Evolutionary conservation across 1,140 invertebrate species (phyloP), one percentile per base, ranked within the genome.

Genomic region (Hyphantria cunea): DNA sequence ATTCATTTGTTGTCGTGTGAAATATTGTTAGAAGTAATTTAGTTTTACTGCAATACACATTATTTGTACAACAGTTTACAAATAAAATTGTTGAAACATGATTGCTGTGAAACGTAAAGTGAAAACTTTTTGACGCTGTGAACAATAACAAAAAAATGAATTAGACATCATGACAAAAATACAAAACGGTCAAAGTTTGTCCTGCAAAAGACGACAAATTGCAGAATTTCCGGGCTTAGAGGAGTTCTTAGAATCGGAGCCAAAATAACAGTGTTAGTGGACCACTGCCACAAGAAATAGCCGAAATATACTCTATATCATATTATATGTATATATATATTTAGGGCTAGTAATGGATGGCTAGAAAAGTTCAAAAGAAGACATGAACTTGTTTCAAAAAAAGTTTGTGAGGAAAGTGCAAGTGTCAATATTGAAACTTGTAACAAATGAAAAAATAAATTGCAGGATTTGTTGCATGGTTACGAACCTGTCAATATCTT

Each of bases 231-330:
- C 67, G 0, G 49, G 42, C 49, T 49, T 61, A 42, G 59, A 51
- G n/a, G 5, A 49, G 17, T 49, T 15, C 15, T 49, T 49, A 69
- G 50, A 53, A 3, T 64, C 55, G 17, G 10, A 48, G 13, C 14
- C 33, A 70, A 50, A 65, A 63, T 42, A 66, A 66, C 34, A 42
- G 37, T 56, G 33, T 64, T 37, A 44, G 17, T 63, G 70, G 70
- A 63, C 62, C 59, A 48, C 13, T 68, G 44, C 63, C 69, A 54
- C 17, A 64, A 64, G 69, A 75, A 69, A 68, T 66, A 39, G n/a
- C 37, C n/a, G 2, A 39, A 39, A 62, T 25, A 55, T 68, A 61
- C 44, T 44, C 66, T 54, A 68, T 45, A 64, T 51, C 34, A 63
- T 39, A n/a, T n/a, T n/a, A n/a, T n/a, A n/a, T n/a, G n/a, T n/a